Base-by-base conservation (phyloP, 2,113 vertebrate genomes). In the Colinus virginianus region DNA sequence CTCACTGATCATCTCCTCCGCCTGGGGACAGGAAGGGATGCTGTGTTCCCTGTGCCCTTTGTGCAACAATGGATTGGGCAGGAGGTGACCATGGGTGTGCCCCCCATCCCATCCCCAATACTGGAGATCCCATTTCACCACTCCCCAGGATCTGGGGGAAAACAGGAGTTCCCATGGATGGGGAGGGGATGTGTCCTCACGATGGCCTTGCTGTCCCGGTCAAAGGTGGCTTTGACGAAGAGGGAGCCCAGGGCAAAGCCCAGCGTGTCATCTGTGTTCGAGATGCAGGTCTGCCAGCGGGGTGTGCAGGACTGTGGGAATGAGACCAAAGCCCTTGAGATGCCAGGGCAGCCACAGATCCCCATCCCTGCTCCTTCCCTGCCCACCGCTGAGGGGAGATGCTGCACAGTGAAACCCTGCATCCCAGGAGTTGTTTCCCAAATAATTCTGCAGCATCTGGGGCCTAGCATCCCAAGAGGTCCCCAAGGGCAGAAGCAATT, bases 261-360 rank as follows among this genome's bases (percentile, higher is more conserved):
- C 90, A 99, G 97, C 0, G 99, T 99, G 85, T 99, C 99, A 0
- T 99, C 99, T 0, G 99, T 99, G 97, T 99, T 99, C 71, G 98
- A 99, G 79, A 99, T 99, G 80, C 99, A 99, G 28, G 99, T 99
- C 98, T 99, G 99, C 99, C 99, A 99, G 78, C 99, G 98, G 0
- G 99, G 99, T 0, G 98, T 98, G 88, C 99, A 99, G 48, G 99
- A 99, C 99, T 99, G 94, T 28, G 84, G 46, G 88, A 89, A 61
- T 0, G 1, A 95, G 58, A 82, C 2, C 6, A 55, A 26, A 32
- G 23, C 11, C 48, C 0, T 0, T 88, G 90, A 93, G 84, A 78
- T 9, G 5, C 30, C 16, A 34, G 56, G 61, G 11, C 38, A 53
- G n/a, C 59, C 51, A 25, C 1, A 36, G 70, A 17, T 10, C 84